Conservation (phyloP, 2,888 invertebrate genomes). For the Eristalis intricaria region DNA sequence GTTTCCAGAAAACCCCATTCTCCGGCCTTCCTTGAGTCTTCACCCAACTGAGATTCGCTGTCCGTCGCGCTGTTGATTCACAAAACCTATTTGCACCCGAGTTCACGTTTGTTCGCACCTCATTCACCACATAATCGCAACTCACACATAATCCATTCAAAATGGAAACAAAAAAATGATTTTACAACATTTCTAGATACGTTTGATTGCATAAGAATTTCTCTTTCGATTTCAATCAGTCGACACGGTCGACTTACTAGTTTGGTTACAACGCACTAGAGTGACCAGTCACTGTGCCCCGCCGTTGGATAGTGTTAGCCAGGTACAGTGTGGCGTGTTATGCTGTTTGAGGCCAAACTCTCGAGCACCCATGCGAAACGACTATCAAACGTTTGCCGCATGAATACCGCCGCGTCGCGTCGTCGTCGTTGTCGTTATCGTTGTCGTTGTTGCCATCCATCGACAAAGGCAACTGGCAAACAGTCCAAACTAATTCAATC, state of each 20-base stretch:
- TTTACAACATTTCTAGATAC: conserved; percentile 31
- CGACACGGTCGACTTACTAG: background rate
- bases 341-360: background rate
- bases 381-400: conserved; percentile 39
- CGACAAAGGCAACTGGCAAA: conserved; percentile 7
- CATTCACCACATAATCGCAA: background rate
- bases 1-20: background rate
- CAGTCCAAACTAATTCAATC: conserved; percentile 36
- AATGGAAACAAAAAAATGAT: background rate
- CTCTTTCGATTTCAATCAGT: conserved; percentile 44
- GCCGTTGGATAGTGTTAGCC: background rate
- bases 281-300: background rate
- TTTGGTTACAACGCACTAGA: conserved; percentile 17
- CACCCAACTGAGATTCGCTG: background rate
- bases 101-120: background rate
- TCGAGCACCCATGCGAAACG: conserved; percentile 22
- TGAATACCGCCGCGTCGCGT: background rate
- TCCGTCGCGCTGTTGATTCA: background rate
- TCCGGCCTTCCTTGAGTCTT: background rate
- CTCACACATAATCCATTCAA: background rate
- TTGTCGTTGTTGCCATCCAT: background rate
- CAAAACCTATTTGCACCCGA: background rate
- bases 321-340: background rate
- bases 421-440: no score
- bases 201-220: conserved; percentile 56